Conservation (phyloP, 2,797 vertebrate species). For the Dromococcyx pavoninus region DNA sequence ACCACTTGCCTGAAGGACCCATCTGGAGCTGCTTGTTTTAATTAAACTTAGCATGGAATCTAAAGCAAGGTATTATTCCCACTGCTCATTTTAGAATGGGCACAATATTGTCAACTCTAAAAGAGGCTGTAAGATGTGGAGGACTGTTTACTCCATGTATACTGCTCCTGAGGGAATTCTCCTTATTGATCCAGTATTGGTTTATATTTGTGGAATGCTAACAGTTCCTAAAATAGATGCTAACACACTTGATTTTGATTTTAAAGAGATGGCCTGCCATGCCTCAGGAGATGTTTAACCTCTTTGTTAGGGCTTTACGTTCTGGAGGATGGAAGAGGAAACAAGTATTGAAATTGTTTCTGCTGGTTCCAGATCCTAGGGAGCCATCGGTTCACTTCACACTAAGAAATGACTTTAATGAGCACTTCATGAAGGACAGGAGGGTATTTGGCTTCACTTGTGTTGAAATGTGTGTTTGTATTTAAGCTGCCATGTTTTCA, state of each 20-base stretch:
- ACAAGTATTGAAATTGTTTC: neutral
- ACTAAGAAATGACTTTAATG: neutral
- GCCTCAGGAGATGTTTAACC: neutral
- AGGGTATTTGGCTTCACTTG: neutral
- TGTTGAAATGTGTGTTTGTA: neutral
- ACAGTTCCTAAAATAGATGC: neutral
- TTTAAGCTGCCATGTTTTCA: neutral
- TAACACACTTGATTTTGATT: neutral
- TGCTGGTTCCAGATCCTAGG: neutral
- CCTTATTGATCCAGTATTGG: neutral
- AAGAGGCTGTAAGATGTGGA: neutral
- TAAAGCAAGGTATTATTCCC: neutral
- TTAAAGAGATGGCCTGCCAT: neutral
- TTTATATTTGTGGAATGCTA: neutral
- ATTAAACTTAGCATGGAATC: conserved; percentile 4
- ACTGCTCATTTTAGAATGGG: neutral
- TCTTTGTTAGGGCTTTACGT: neutral
- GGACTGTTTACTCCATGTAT: neutral
- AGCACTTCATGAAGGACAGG: neutral
- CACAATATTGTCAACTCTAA: neutral
- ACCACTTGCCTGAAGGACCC: neutral
- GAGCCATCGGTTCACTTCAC: neutral
- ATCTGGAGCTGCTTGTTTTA: conserved; percentile 17
- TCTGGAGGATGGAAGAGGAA: neutral
- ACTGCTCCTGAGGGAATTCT: neutral